Evolutionary conservation across 2,113 vertebrate genomes (phyloP).

Genomic region (Xerus inauris): DNA sequence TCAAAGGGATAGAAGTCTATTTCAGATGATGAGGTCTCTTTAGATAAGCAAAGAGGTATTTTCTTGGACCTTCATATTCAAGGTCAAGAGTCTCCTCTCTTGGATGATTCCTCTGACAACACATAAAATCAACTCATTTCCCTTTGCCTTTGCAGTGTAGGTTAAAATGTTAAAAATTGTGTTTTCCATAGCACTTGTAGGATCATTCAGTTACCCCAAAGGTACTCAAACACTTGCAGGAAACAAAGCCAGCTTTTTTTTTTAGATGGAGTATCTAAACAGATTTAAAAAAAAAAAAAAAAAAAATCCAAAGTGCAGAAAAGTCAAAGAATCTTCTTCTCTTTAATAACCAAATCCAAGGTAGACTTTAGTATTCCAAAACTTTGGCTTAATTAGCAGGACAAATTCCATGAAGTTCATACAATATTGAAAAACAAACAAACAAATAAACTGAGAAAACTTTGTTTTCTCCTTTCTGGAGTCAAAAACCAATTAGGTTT

Average conservation of each 20-base stretch:
- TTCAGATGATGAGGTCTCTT: background rate
- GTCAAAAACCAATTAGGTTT: too few species aligned
- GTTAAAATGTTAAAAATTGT: background rate
- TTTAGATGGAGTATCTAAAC: background rate
- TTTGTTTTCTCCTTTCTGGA: too few species aligned
- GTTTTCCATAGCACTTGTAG: background rate
- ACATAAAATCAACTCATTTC: slow-evolving; percentile 1
- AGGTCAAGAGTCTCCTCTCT: background rate
- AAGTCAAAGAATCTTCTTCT: slow-evolving; percentile 22
- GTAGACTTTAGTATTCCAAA: slow-evolving; percentile 27
- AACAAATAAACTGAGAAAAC: background rate
- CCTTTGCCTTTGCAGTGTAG: background rate
- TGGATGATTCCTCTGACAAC: background rate
- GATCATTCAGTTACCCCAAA: background rate
- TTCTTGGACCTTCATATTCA: background rate
- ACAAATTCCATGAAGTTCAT: slow-evolving; percentile 11
- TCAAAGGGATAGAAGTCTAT: background rate
- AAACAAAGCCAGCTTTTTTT: background rate
- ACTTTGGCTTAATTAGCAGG: background rate
- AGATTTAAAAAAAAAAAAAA: too few species aligned
- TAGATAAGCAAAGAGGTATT: background rate
- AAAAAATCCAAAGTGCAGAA: background rate
- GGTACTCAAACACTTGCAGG: background rate
- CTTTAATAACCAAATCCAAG: slow-evolving; percentile 15
- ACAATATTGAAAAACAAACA: background rate